Base-by-base conservation (phyloP, 2,797 vertebrate genomes). In the Malacoctenus gilli region DNA sequence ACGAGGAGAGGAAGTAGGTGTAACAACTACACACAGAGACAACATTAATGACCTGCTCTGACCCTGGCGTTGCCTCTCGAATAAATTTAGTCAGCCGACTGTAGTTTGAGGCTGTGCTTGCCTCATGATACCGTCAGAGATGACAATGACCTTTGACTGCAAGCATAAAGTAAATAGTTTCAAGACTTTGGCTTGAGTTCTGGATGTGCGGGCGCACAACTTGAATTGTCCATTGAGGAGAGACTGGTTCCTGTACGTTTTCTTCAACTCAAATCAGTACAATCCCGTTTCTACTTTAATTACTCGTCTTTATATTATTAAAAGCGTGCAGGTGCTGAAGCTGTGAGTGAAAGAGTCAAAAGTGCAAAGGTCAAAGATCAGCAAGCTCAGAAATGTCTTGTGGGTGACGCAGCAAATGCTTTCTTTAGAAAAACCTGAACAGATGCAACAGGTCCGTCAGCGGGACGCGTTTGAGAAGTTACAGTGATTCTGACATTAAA, bases 141-240 rank as follows among this genome's bases (percentile, higher is more conserved):
- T n/a, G n/a, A n/a, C n/a, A 56, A 57, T 32, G 32, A 54, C 64
- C 68, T 66, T 54, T 64, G 22, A 41, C 54, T 36, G 11, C 14
- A 37, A 13, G 32, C 21, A 41, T 22, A 1, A 31, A 25, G n/a
- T 47, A 23, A 62, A 58, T 7, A 8, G 9, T 37, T 44, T 32
- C 9, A 28, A 28, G 25, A 28, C 9, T 28, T 28, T n/a, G n/a
- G 25, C 5, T 2, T 28, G 9, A 28, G n/a, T n/a, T n/a, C n/a
- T n/a, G n/a, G n/a, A n/a, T n/a, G n/a, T n/a, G n/a, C n/a, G n/a
- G n/a, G n/a, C n/a, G n/a, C n/a, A n/a, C n/a, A n/a, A n/a, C n/a
- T n/a, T n/a, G n/a, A n/a, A n/a, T n/a, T n/a, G n/a, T n/a, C n/a
- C n/a, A n/a, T n/a, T n/a, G n/a, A n/a, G n/a, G n/a, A n/a, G n/a